Evolutionary conservation across 2,888 invertebrate genomes (phyloP).

Genomic region (Tachina fera): DNA sequence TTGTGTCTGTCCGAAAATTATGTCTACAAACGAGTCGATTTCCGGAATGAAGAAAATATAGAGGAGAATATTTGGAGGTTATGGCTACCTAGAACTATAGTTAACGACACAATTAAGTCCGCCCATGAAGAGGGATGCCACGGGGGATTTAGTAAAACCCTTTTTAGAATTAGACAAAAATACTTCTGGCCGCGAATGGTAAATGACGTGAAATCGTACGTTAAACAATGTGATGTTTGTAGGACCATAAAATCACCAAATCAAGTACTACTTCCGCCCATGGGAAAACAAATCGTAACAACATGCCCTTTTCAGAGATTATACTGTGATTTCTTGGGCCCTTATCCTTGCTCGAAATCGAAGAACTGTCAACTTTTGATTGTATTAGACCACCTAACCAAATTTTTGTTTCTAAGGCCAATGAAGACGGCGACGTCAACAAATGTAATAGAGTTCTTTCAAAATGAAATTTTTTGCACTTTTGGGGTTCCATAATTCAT

Average conservation of each 20-base stretch:
- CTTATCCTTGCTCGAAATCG: conserved; percentile 20
- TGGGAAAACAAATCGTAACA: conserved; percentile 40
- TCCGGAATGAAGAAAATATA: not conserved
- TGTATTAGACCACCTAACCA: conserved; percentile 30
- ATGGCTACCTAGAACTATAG: conserved; percentile 16
- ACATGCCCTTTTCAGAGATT: conserved; percentile 29
- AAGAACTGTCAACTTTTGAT: conserved; percentile 31
- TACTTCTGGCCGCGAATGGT: conserved; percentile 40
- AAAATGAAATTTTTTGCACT: not conserved
- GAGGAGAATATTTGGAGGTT: conserved; percentile 25
- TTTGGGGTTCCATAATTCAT: too few relatives aligned
- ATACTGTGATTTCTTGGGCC: conserved; percentile 42
- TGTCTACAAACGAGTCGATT: conserved; percentile 38
- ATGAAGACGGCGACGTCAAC: conserved; percentile 28
- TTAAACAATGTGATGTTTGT: conserved; percentile 27
- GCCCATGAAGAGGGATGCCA: conserved; percentile 35
- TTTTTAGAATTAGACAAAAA: conserved; percentile 37
- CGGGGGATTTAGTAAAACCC: conserved; percentile 27
- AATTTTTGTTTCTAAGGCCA: conserved; percentile 38
- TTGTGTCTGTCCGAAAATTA: conserved; percentile 14
- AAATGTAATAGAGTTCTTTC: conserved; percentile 19
- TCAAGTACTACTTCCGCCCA: conserved; percentile 22
- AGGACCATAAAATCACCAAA: conserved; percentile 28
- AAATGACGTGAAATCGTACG: conserved; percentile 3
- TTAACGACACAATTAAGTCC: not conserved